Evolutionary conservation across 2,888 invertebrate species (phyloP), one percentile per base, ranked within the genome.

Genomic region (Aspidapion aeneum): DNA sequence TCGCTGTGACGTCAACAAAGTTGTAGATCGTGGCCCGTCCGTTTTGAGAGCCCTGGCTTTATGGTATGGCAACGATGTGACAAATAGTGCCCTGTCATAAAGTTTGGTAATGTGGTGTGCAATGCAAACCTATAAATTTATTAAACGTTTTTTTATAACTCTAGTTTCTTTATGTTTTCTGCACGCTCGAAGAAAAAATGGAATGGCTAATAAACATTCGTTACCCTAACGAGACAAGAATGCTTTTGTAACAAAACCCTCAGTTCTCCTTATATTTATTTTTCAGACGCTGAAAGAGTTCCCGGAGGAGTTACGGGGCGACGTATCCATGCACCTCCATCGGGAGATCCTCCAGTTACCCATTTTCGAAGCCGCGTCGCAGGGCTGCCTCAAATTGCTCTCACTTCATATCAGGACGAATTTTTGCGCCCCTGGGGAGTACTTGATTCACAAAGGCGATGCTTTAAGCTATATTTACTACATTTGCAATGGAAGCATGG

Each of bases 401-500:
- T 96, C 96, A 1, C 83, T 96, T 68, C 96, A 96, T 78, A 96
- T 97, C 74, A 87, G 94, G 72, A 91, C 93, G 74, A 95, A 95
- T 82, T 97, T 98, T 80, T 97, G 96, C 77, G 96, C 96, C 9
- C 97, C 97, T 1, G 96, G 96, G 63, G 97, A 97, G 79, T 96
- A 91, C 78, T 86, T 97, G 56, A 91, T 96, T 54, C 96, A 96
- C 81, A 93, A 91, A 82, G 96, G 96, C 51, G 97, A 97, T 75
- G 96, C 96, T 3, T 86, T 97, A 21, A 91, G 92, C 66, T 94
- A 94, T 77, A 93, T 97, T 74, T 96, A 96, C 81, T 96, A 96
- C 80, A 89, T 97, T 69, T 96, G 95, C 82, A 96, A 96, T 77
- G 97, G 97, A 3, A 96, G 96, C 21, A 96, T 97, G 96, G 97